A percentile compares a stretch with the other conserved stretches of the same genome.
Evolutionary conservation across 2,888 invertebrate species (phyloP).

Genomic region (Eumacrocentrus americanus): DNA sequence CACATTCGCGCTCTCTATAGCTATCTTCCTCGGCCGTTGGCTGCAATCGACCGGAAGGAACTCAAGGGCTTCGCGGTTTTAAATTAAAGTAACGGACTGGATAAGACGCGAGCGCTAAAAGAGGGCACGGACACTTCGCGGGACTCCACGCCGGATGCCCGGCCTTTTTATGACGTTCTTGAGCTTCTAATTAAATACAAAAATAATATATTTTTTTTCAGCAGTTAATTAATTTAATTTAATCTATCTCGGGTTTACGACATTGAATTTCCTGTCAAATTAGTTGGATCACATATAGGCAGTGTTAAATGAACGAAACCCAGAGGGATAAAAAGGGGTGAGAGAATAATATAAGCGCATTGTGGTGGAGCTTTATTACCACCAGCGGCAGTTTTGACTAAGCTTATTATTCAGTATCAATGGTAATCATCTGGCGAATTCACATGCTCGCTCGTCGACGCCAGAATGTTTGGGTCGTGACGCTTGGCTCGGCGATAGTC

Average conservation of each 20-base stretch:
- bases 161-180: neutral
- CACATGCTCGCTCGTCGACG: slow-evolving; percentile 39
- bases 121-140: neutral
- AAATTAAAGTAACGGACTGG: slow-evolving; percentile 40
- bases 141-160: neutral
- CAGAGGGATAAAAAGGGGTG: neutral
- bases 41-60: slow-evolving; percentile 52
- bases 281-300: neutral
- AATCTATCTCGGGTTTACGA: no score
- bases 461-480: slow-evolving; percentile 3
- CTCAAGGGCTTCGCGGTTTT: slow-evolving; percentile 43
- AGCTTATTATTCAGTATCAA: slow-evolving; percentile 50
- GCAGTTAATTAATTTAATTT: no score
- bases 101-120: neutral
- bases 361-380: slow-evolving; percentile 28
- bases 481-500: neutral
- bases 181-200: neutral
- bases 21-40: slow-evolving; percentile 4
- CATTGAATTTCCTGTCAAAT: neutral
- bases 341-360: neutral
- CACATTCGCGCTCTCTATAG: neutral
- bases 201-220: neutral
- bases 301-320: neutral
- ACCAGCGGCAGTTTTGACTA: slow-evolving; percentile 44
- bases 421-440: slow-evolving; percentile 52